A percentile compares a stretch with the other conserved stretches of the same genome.
Conservation (phyloP, 2,797 vertebrate genomes). For the Orestias chungarensis region DNA sequence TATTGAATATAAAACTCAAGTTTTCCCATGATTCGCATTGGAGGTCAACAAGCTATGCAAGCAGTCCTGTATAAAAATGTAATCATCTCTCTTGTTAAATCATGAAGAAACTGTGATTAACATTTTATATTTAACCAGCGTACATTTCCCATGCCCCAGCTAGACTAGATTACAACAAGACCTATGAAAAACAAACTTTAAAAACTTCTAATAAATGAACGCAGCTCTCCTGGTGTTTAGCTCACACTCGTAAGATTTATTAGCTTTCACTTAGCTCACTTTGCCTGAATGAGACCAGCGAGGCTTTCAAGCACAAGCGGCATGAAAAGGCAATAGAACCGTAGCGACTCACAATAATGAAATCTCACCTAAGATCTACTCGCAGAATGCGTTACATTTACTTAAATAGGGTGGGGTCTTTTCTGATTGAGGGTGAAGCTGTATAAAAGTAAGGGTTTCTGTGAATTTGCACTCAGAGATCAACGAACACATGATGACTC, state of each 20-base stretch:
- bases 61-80: no score
- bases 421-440: slow-evolving; percentile 5
- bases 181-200: background rate
- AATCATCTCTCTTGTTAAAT: no score
- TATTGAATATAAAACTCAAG: no score
- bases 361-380: slow-evolving; percentile 17
- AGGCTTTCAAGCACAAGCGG: background rate
- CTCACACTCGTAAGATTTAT: background rate
- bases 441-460: background rate
- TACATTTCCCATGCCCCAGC: no score
- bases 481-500: slow-evolving; percentile 63
- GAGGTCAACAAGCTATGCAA: no score
- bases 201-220: background rate
- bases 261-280: background rate
- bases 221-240: background rate
- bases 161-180: no score
- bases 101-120: no score
- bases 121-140: no score
- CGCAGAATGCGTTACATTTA: slow-evolving; percentile 16
- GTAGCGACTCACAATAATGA: slow-evolving; percentile 20
- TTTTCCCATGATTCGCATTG: no score
- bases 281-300: background rate
- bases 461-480: slow-evolving; percentile 32
- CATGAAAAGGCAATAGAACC: background rate
- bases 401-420: slow-evolving; percentile 14